Percentiles rank a stretch among this genome's conserved stretches.
phyloP scores from a whole-genome alignment of 2,797 vertebrate genomes.

The Eupleurogrammus muticus region DNA sequence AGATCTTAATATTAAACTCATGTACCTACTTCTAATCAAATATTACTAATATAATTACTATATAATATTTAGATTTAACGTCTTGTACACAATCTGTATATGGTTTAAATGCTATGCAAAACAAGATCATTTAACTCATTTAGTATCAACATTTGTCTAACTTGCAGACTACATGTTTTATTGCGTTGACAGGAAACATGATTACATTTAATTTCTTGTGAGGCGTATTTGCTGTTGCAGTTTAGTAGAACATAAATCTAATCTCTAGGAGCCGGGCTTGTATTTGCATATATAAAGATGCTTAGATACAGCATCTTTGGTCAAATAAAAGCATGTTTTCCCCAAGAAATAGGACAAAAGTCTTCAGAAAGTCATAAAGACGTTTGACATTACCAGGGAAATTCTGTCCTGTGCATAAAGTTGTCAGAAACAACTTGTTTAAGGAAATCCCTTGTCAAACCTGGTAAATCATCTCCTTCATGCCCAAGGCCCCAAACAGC shows the following conservation, averaged over 20 bases:
- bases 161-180: neutral
- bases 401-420: conserved; percentile 30
- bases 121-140: too few relatives aligned
- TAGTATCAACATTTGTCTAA: neutral
- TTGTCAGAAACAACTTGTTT: conserved; percentile 32
- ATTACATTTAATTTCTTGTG: neutral
- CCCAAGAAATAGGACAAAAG: conserved; percentile 16
- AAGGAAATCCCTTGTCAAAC: conserved; percentile 51
- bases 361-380: conserved; percentile 27
- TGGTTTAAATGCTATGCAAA: conserved; percentile 4
- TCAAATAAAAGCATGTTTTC: neutral
- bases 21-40: neutral
- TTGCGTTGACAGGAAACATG: neutral
- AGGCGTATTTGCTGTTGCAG: neutral
- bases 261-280: neutral
- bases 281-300: conserved; percentile 8
- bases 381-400: conserved; percentile 23
- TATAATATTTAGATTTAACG: neutral
- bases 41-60: too few relatives aligned
- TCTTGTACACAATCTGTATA: neutral
- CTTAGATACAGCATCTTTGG: neutral
- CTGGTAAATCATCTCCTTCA: conserved; percentile 49
- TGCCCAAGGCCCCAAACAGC: conserved; percentile 40
- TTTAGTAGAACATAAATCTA: neutral
- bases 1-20: neutral